These are phyloP conservation scores for Tragopan temminckii DNA, from an alignment of 2,797 vertebrate species.

Conservation along the genomic window DNA sequence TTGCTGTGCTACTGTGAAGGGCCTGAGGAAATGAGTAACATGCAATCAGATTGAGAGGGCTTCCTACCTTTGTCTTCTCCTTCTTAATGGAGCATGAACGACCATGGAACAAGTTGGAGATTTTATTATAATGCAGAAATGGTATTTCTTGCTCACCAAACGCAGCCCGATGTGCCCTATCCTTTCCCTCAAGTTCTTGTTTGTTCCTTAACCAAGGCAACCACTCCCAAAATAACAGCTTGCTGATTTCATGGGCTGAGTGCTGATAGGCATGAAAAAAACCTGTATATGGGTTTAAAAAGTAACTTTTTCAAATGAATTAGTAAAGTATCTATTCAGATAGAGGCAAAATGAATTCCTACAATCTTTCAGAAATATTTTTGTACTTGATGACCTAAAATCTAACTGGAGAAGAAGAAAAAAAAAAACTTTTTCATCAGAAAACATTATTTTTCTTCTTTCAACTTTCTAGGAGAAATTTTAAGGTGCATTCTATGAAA, in stretches of 20 bases:
- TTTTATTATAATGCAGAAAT: neutral
- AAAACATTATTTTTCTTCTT: neutral
- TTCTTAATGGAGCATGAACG: neutral
- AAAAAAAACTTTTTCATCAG: neutral
- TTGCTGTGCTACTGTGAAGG: rapidly evolving
- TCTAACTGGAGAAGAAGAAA: too few relatives aligned
- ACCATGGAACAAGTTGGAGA: rapidly evolving
- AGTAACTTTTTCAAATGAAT: neutral
- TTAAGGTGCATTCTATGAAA: too few relatives aligned
- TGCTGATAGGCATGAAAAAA: neutral
- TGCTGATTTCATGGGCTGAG: neutral
- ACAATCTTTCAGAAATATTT: neutral
- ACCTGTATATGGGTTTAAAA: neutral
- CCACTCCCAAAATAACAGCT: neutral
- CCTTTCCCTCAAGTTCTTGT: neutral
- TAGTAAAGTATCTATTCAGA: neutral
- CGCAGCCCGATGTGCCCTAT: neutral
- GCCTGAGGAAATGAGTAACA: neutral
- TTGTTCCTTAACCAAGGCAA: neutral
- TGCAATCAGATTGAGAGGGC: neutral
- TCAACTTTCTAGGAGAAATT: neutral
- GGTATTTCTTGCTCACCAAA: neutral
- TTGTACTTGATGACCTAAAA: too few relatives aligned
- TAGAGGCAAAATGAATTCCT: neutral
- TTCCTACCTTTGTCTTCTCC: conserved; percentile 18